Evolutionary conservation across 2,797 vertebrate species (phyloP).

Genomic region (Trichosurus vulpecula): DNA sequence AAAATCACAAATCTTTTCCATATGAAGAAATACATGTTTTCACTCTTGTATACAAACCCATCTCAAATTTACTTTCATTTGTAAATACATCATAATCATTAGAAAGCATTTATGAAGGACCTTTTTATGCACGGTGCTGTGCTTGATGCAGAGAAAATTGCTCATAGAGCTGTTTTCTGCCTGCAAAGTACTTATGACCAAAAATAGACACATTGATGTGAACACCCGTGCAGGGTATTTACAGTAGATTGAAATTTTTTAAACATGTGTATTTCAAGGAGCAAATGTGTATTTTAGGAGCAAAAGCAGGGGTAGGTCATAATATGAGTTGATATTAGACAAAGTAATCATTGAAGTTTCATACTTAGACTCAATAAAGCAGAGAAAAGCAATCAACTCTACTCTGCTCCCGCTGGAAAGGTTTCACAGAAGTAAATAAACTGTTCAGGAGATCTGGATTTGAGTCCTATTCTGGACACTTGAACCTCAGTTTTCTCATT

Average conservation of each 20-base stretch:
- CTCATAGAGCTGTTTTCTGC: background rate
- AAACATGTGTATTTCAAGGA: background rate
- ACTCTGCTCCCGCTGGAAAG: background rate
- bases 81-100: constrained; percentile 1
- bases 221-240: background rate
- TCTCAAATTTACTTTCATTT: background rate
- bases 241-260: background rate
- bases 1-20: background rate
- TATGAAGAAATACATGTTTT: background rate
- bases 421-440: background rate
- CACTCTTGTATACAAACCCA: background rate
- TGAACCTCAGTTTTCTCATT: background rate
- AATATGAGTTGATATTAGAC: background rate
- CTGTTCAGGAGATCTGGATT: background rate
- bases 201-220: constrained; percentile 27
- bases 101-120: constrained; percentile 8
- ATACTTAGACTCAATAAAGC: background rate
- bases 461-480: background rate
- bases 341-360: background rate
- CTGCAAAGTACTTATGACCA: constrained; percentile 1
- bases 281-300: background rate
- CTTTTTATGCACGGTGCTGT: background rate
- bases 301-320: background rate
- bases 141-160: constrained; percentile 8
- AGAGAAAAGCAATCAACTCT: background rate